Conservation (phyloP, 2,113 vertebrate species). For the Planiliza haematocheilus region DNA sequence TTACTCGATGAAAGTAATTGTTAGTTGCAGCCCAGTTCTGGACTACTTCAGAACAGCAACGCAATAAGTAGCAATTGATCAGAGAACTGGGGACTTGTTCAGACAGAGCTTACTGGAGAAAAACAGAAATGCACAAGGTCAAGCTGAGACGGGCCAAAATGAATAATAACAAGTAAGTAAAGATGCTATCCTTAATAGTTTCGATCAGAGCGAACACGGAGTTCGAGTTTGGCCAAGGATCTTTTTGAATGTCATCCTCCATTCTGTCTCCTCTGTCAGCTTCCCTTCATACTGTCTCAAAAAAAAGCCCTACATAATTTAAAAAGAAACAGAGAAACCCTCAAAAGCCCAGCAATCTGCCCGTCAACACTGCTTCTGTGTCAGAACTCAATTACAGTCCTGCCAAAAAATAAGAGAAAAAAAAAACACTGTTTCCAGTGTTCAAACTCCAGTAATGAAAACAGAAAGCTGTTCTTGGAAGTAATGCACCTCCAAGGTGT, state of each 20-base stretch:
- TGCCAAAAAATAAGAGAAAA: not conserved
- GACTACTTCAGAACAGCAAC: too few species aligned
- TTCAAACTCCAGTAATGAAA: slow-evolving; percentile 14
- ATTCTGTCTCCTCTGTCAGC: not conserved
- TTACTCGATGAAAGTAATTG: too few species aligned
- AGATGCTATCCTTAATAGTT: not conserved
- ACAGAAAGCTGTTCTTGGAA: not conserved
- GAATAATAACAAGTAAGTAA: too few species aligned
- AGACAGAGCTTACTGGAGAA: not conserved
- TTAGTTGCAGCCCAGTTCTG: too few species aligned
- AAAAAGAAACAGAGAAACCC: not conserved
- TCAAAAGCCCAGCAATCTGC: not conserved
- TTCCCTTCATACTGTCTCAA: not conserved
- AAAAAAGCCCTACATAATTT: not conserved
- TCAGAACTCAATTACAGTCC: slow-evolving; percentile 5
- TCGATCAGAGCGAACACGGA: not conserved
- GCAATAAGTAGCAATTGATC: too few species aligned
- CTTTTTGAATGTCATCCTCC: not conserved
- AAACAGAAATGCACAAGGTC: not conserved
- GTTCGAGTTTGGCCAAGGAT: not conserved
- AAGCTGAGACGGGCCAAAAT: slow-evolving; percentile 1
- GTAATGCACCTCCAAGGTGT: not conserved
- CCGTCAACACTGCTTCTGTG: not conserved
- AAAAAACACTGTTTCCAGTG: not conserved
- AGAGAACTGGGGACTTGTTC: too few species aligned